Conservation (phyloP, 37 sponge, comb jelly and placozoan species). For the Diacarnus erythraeanus region DNA sequence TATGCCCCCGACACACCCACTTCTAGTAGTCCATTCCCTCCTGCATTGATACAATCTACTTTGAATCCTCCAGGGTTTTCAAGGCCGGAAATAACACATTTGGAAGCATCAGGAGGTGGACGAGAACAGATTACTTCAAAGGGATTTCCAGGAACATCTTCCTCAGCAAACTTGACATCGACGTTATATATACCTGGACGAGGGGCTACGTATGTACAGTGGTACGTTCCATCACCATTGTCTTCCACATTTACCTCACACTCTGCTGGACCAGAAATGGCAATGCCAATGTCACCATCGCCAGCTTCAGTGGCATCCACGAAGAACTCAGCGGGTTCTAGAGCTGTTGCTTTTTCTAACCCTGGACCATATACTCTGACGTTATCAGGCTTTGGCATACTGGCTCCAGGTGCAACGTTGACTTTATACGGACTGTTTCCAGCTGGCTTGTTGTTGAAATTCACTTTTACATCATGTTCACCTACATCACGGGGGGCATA, state of each 20-base stretch:
- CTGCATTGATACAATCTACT: conserved; percentile 74
- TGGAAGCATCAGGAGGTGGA: conserved; percentile 74
- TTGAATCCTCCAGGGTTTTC: conserved; percentile 34
- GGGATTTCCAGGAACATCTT: conserved; percentile 72
- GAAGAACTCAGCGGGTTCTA: conserved; percentile 52
- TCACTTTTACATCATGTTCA: conserved; percentile 50
- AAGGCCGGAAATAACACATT: conserved; percentile 46
- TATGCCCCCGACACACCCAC: conserved; percentile 73
- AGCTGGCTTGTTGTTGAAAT: conserved; percentile 53
- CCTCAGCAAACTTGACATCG: conserved; percentile 74
- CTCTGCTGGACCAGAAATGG: conserved; percentile 62
- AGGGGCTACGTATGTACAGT: conserved; percentile 63
- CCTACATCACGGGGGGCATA: conserved; percentile 62
- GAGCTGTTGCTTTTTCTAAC: conserved; percentile 62
- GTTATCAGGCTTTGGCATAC: conserved; percentile 50
- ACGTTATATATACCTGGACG: conserved; percentile 74
- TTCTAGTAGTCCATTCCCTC: conserved; percentile 77
- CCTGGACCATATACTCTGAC: conserved; percentile 88
- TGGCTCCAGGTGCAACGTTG: conserved; percentile 41
- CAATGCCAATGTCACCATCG: conserved; percentile 63
- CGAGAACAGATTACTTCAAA: conserved; percentile 66
- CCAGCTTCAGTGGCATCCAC: conserved; percentile 85
- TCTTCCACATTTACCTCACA: conserved; percentile 26
- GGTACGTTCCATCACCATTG: conserved; percentile 31
- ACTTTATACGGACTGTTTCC: conserved; percentile 70